These are phyloP conservation scores for Mustela lutreola DNA, from an alignment of 2,113 vertebrate species.

Conservation along the genomic window DNA sequence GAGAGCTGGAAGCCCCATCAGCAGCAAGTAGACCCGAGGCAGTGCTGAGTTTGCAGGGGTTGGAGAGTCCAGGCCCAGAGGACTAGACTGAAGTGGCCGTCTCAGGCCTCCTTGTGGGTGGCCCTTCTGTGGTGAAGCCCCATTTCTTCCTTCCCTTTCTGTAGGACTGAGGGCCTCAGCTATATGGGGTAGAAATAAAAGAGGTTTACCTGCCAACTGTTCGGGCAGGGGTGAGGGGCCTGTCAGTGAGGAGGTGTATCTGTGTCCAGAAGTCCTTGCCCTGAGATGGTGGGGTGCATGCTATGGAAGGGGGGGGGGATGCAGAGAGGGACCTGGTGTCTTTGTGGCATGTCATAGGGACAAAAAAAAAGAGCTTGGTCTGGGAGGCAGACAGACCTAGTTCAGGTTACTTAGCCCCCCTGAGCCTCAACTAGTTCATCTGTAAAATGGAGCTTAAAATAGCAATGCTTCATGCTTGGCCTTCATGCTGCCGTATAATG, in stretches of 20 bases:
- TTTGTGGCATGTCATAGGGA: background rate
- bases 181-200: background rate
- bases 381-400: background rate
- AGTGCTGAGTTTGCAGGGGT: background rate
- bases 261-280: background rate
- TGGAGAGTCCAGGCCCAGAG: background rate
- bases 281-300: background rate
- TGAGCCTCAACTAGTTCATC: background rate
- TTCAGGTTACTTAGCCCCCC: conserved; percentile 8
- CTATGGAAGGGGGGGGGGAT: background rate
- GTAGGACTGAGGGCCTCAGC: background rate
- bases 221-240: background rate
- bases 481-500: background rate
- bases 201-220: background rate
- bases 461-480: background rate
- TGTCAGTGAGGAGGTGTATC: background rate
- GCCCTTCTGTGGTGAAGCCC: background rate
- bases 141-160: background rate
- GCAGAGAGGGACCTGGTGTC: background rate
- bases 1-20: background rate
- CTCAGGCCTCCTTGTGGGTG: background rate
- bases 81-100: background rate
- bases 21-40: background rate
- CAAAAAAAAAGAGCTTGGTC: background rate
- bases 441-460: conserved; percentile 53